These are phyloP conservation scores for Sebastes steindachneri DNA, from an alignment of 2,797 vertebrate species.

Conservation along the genomic window DNA sequence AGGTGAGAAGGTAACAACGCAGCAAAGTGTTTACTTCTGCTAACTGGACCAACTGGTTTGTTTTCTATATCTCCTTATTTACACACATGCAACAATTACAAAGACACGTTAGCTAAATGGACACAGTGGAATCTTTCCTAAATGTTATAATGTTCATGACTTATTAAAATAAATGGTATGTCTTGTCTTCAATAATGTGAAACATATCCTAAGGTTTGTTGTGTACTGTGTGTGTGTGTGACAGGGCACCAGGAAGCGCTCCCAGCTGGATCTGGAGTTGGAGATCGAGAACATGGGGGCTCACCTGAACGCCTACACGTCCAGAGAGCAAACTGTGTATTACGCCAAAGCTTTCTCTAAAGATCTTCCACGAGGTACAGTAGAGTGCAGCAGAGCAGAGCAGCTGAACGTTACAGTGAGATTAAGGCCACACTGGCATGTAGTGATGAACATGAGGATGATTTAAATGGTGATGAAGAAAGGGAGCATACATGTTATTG, in stretches of 20 bases:
- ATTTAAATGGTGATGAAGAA: not conserved
- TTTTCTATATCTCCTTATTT: not conserved
- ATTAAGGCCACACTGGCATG: not conserved
- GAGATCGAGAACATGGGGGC: conserved; percentile 99
- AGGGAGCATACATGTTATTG: not conserved
- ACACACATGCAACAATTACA: too few species aligned
- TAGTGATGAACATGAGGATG: not conserved
- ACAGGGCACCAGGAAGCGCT: conserved; percentile 96
- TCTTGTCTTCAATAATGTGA: not conserved
- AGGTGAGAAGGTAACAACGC: conserved; percentile 79
- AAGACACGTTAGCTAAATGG: too few species aligned
- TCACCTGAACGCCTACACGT: conserved; percentile 97
- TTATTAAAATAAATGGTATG: not conserved
- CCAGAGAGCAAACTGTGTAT: conserved; percentile 97
- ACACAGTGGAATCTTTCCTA: not conserved
- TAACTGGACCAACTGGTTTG: not conserved
- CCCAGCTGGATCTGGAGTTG: conserved; percentile 95
- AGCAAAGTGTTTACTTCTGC: not conserved
- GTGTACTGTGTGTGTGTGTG: conserved; percentile 1
- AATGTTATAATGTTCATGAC: not conserved
- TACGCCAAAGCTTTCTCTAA: conserved; percentile 98
- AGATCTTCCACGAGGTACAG: conserved; percentile 94
- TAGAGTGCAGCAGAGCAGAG: not conserved
- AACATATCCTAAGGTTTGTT: not conserved
- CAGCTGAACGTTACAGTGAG: not conserved